Evolutionary conservation across 1,140 invertebrate genomes (phyloP), one percentile per base, ranked within the genome.

Genomic region (Cherax destructor): DNA sequence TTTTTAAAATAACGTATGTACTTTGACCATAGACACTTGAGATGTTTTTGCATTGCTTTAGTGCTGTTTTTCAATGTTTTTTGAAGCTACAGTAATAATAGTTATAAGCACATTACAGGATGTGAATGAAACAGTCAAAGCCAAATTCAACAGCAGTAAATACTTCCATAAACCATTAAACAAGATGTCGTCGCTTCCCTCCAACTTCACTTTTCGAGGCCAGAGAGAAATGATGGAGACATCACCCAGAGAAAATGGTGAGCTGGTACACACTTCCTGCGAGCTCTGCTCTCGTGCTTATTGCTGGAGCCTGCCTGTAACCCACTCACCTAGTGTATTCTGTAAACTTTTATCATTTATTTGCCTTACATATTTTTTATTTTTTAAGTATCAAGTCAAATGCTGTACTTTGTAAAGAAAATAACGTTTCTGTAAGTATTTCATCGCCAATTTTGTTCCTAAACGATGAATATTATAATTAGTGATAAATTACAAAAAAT

Each of bases 111-210:
- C 18, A 74, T 91, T 69, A 24, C 72, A 92, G 74, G 85, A 90
- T 65, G 93, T 88, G 21, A 87, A 86, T 52, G 86, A 83, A 76
- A 92, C 79, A 5, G 88, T 86, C n/a, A 86, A 76, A 81, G 88
- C 83, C 11, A 93, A 88, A 65, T 89, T 92, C 93, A 30, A 93
- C 93, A 81, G 93, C 93, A 78, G 85, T 79, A 91, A 91, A 21
- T 92, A 84, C 83, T 91, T 91, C 81, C 94, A 94, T 56, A 94
- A 95, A 86, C 95, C 95, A 21, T 92, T 96, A 5, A 94, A 95
- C 83, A 96, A 96, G 94, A 95, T 96, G 88, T 94, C 95, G 49
- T 96, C 96, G 24, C 94, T 96, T 77, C 96, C 96, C 21, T 95
- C 95, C 69, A 96, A 96, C 93, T 96, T 96, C 92, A 96, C 95